phyloP scores from a whole-genome alignment of 92 coral and sea anemone genomes.

The Meandrina meandrites region DNA sequence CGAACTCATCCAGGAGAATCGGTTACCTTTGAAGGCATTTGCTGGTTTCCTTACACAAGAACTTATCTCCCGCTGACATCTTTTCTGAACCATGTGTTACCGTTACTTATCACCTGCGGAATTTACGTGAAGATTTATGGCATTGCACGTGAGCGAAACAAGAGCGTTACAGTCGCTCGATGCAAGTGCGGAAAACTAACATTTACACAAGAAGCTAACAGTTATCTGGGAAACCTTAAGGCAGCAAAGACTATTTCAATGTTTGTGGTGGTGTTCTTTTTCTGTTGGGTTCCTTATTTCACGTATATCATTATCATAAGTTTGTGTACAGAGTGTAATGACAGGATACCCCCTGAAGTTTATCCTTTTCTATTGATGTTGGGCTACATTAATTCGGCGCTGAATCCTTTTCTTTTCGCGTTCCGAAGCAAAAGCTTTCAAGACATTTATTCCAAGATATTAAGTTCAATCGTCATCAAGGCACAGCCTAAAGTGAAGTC shows the following conservation, averaged over 20 bases:
- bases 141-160: conserved; percentile 59
- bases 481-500: conserved; percentile 9
- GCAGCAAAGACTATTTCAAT: conserved; percentile 76
- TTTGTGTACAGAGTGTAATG: conserved; percentile 20
- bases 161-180: not conserved
- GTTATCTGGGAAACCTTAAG: conserved; percentile 55
- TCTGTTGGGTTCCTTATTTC: conserved; percentile 70
- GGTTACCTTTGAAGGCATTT: conserved; percentile 15
- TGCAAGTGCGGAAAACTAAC: not conserved
- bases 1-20: not conserved
- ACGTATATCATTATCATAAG: conserved; percentile 39
- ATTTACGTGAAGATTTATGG: conserved; percentile 58
- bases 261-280: conserved; percentile 59
- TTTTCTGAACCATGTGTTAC: conserved; percentile 57
- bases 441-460: conserved; percentile 44
- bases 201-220: conserved; percentile 35
- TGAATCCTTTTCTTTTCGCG: conserved; percentile 74
- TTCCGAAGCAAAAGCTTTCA: conserved; percentile 69
- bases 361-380: conserved; percentile 53
- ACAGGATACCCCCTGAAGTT: conserved; percentile 24
- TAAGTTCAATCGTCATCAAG: not conserved
- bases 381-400: conserved; percentile 72
- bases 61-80: conserved; percentile 41
- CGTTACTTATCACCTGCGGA: conserved; percentile 58
- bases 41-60: conserved; percentile 54